Conservation (phyloP, 2,797 vertebrate genomes). For the Platyrinchus mystaceus region DNA sequence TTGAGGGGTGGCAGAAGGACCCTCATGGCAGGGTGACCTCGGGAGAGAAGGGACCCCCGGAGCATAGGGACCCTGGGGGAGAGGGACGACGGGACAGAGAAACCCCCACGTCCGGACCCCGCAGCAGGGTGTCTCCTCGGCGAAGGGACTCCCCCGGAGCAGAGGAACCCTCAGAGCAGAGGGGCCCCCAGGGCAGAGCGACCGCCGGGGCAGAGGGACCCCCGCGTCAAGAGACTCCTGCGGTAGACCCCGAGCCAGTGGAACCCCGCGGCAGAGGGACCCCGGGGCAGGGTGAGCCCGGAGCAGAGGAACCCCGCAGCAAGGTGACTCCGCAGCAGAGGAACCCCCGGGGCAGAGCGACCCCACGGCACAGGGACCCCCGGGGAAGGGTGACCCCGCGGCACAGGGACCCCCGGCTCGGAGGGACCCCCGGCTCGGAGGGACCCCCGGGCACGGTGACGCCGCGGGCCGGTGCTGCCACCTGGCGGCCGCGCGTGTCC, state of each 20-base stretch:
- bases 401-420: no score
- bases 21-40: fast-evolving
- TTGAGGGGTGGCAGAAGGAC: fast-evolving
- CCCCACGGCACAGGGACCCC: no score
- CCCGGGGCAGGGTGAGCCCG: neutral
- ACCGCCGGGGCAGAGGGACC: neutral
- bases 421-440: no score
- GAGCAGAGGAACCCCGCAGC: no score
- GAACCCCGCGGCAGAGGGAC: fast-evolving
- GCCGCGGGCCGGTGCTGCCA: neutral
- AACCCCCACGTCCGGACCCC: no score
- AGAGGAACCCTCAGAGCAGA: neutral
- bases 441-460: no score
- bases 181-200: neutral
- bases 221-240: no score
- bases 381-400: no score
- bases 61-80: neutral
- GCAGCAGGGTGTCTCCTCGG: neutral
- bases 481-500: neutral
- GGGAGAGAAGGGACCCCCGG: fast-evolving
- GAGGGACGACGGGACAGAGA: neutral
- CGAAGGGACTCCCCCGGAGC: no score
- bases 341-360: no score
- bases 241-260: neutral
- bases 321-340: no score